These are phyloP conservation scores for Ptychadena robeensis DNA, from an alignment of 2,797 vertebrate genomes.

Conservation along the genomic window DNA sequence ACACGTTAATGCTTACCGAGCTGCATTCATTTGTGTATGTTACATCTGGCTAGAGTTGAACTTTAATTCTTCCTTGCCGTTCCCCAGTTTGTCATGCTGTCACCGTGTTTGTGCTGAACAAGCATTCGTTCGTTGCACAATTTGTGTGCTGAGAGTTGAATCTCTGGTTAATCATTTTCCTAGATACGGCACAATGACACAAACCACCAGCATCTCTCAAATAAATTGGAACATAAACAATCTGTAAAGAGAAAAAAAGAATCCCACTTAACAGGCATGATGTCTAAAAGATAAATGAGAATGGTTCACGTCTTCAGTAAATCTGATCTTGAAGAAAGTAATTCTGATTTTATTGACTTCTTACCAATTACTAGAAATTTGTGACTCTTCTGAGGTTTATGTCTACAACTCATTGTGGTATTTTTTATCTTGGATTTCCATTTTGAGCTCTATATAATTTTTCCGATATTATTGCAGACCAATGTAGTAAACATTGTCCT, in stretches of 20 bases:
- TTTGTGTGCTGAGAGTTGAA: neutral
- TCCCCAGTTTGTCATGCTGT: slow-evolving; percentile 4
- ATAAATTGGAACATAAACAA: slow-evolving; percentile 10
- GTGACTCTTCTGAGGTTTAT: neutral
- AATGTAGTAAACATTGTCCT: neutral
- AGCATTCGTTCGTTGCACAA: slow-evolving; percentile 27
- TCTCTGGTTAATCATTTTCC: slow-evolving; percentile 50
- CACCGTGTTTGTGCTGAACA: slow-evolving; percentile 43
- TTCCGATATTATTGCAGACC: neutral
- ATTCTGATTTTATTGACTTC: neutral
- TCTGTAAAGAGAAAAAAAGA: neutral
- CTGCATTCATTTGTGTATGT: too few species aligned
- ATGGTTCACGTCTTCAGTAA: neutral
- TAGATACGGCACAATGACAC: neutral
- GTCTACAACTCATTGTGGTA: neutral
- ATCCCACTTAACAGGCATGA: neutral
- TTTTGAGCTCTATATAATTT: neutral
- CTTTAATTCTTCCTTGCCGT: neutral
- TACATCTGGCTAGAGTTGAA: too few species aligned
- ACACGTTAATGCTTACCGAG: too few species aligned
- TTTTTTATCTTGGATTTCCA: neutral
- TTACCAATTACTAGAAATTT: neutral
- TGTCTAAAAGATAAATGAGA: neutral
- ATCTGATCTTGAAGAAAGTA: neutral
- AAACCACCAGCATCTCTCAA: neutral